Percentiles rank a stretch among this genome's conserved stretches.
Conservation (phyloP, 2,888 invertebrate genomes). For the Eupithecia exiguata region DNA sequence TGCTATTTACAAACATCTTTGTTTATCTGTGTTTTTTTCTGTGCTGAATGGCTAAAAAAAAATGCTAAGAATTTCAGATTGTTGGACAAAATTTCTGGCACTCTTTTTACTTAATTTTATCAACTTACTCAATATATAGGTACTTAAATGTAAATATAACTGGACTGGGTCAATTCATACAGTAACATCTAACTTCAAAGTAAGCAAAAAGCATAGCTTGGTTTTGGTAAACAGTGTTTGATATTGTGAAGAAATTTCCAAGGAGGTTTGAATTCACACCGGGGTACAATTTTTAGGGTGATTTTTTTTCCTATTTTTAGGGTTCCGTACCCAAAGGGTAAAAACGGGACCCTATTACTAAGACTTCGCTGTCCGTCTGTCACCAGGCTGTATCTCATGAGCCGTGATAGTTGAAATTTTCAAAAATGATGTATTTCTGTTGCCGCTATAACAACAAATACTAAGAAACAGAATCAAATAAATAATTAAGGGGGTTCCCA, state of each 20-base stretch:
- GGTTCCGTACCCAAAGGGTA: no score
- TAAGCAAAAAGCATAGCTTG: not conserved
- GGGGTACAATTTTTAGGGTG: no score
- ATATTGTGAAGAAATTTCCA: not conserved
- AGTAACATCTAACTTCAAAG: not conserved
- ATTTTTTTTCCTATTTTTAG: no score
- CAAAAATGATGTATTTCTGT: no score
- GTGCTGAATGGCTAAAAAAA: not conserved
- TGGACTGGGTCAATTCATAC: not conserved
- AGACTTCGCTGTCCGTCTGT: no score
- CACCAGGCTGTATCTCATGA: no score
- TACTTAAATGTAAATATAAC: not conserved
- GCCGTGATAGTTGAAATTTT: no score
- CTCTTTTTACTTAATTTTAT: not conserved
- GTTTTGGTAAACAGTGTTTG: not conserved
- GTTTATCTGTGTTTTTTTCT: not conserved
- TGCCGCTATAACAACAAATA: no score
- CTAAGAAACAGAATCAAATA: no score
- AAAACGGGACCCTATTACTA: no score
- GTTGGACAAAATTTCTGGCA: not conserved
- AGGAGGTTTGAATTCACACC: no score
- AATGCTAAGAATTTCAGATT: not conserved
- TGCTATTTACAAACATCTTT: slow-evolving; percentile 1
- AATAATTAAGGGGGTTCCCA: no score
- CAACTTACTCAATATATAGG: not conserved